Percentiles rank a stretch among this genome's conserved stretches.
phyloP scores from a whole-genome alignment of 2,113 vertebrate species.

The Eulacestoma nigropectus region DNA sequence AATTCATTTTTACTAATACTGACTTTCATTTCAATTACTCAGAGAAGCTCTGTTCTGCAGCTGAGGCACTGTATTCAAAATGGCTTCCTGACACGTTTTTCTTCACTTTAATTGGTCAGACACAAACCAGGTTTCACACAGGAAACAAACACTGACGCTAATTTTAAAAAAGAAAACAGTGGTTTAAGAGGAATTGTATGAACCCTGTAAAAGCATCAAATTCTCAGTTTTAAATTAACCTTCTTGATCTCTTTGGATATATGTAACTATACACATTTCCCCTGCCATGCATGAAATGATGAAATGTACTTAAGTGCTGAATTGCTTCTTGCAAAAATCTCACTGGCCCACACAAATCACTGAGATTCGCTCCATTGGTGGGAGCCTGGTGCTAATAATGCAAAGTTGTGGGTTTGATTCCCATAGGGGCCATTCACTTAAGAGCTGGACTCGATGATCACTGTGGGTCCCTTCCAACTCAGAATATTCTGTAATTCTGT shows the following conservation, averaged over 20 bases:
- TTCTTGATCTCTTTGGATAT: neutral
- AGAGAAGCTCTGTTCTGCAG: neutral
- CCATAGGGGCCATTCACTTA: neutral
- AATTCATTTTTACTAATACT: neutral
- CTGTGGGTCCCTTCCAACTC: neutral
- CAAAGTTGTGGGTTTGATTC: neutral
- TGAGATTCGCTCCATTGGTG: neutral
- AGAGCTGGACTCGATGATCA: neutral
- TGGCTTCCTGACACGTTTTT: constrained; percentile 43
- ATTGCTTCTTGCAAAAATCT: neutral
- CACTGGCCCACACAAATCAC: neutral
- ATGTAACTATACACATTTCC: neutral
- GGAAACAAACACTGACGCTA: neutral
- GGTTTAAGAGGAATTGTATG: neutral
- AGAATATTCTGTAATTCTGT: neutral
- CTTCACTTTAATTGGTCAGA: constrained; percentile 29
- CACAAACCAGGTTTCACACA: constrained; percentile 14
- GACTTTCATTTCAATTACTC: neutral
- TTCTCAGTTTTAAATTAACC: neutral
- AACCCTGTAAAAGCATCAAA: neutral
- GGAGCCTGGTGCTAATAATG: neutral
- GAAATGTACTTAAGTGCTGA: neutral
- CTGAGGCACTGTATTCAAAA: neutral
- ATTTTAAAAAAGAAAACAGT: constrained; percentile 34
- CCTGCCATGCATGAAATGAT: neutral